Conservation (phyloP, 2,888 invertebrate species). For the Thymelicus acteon region DNA sequence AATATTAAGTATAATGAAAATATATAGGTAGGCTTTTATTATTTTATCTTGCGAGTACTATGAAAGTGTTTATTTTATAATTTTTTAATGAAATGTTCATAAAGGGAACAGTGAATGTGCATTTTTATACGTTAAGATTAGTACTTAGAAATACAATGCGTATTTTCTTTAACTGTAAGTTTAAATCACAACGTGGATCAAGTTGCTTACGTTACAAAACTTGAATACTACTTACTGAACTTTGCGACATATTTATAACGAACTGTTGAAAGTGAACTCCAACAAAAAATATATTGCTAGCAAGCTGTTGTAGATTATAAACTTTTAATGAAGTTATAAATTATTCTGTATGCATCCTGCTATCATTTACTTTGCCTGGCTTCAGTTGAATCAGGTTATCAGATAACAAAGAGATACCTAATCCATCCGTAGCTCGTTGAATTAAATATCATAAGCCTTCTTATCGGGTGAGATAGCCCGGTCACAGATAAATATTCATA, state of each 20-base stretch:
- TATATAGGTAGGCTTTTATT: too few species aligned
- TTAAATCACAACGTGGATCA: neutral
- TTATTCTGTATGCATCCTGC: neutral
- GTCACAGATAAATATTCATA: conserved; percentile 43
- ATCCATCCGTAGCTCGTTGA: conserved; percentile 40
- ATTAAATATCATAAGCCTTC: conserved; percentile 62
- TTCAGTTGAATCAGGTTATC: conserved; percentile 10
- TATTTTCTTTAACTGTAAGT: neutral
- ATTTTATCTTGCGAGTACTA: too few species aligned
- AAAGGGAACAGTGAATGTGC: too few species aligned
- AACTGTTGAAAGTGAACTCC: conserved; percentile 2
- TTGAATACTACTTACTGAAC: conserved; percentile 4
- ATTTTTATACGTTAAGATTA: too few species aligned
- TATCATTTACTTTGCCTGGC: conserved; percentile 4
- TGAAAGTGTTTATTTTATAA: too few species aligned
- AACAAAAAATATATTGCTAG: conserved; percentile 1
- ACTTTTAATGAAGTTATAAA: conserved; percentile 12
- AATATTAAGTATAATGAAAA: too few species aligned
- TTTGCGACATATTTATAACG: conserved; percentile 10
- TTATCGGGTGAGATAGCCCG: conserved; percentile 64
- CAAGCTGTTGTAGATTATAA: conserved; percentile 9
- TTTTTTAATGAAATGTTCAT: too few species aligned
- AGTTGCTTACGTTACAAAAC: conserved; percentile 10
- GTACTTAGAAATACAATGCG: too few species aligned
- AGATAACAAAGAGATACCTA: conserved; percentile 11